Percentiles rank a stretch among this genome's conserved stretches.
Evolutionary conservation across 2,888 invertebrate genomes (phyloP).

Genomic region (Corythucha ciliata): DNA sequence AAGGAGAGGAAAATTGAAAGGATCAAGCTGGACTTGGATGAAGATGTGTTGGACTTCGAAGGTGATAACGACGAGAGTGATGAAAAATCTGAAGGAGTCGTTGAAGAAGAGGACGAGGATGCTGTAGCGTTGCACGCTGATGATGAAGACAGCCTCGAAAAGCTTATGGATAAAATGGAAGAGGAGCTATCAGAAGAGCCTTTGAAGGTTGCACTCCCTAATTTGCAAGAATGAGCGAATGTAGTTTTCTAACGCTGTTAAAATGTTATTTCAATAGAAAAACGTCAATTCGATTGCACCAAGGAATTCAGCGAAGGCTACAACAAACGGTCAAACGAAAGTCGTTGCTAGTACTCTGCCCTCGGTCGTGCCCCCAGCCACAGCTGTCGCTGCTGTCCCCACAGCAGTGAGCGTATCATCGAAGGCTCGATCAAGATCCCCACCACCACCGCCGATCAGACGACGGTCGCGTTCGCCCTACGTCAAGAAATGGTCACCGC

Average conservation of each 20-base stretch:
- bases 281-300: too few relatives aligned
- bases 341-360: too few relatives aligned
- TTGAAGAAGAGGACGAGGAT: slow-evolving; percentile 35
- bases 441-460: slow-evolving; percentile 14
- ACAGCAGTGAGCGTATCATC: slow-evolving; percentile 8
- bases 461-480: slow-evolving; percentile 18
- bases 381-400: too few relatives aligned
- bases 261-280: too few relatives aligned
- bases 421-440: slow-evolving; percentile 8
- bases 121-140: slow-evolving; percentile 21
- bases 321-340: too few relatives aligned
- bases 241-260: too few relatives aligned
- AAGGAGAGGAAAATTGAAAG: slow-evolving; percentile 17
- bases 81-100: slow-evolving; percentile 36
- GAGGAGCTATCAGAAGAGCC: slow-evolving; percentile 18
- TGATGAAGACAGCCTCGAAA: slow-evolving; percentile 28
- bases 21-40: slow-evolving; percentile 26
- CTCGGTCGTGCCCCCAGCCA: too few relatives aligned
- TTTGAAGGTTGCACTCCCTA: too few relatives aligned
- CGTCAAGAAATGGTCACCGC: slow-evolving; percentile 15
- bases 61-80: too few relatives aligned
- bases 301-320: too few relatives aligned
- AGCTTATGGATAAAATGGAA: slow-evolving; percentile 30
- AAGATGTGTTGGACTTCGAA: slow-evolving; percentile 37
- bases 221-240: too few relatives aligned